These are phyloP conservation scores for Smittia aterrima DNA, from an alignment of 2,888 invertebrate genomes.

Conservation along the genomic window DNA sequence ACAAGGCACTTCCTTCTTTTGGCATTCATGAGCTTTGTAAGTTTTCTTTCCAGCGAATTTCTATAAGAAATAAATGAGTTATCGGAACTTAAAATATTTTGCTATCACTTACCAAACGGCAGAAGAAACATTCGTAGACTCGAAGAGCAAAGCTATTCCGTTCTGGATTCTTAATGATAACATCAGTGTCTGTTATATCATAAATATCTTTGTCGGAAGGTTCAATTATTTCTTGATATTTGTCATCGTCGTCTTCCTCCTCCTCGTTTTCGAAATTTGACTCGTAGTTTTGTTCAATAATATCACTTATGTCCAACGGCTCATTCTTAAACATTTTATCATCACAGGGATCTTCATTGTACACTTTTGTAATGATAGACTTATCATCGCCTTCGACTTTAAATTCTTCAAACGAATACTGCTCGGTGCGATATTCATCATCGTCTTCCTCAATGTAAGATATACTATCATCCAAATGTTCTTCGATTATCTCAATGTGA, in stretches of 20 bases:
- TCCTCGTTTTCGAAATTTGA: not conserved
- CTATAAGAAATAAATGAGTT: not conserved
- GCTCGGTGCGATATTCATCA: not conserved
- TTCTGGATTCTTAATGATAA: slow-evolving; percentile 36
- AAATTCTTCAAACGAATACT: not conserved
- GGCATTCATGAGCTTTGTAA: slow-evolving; percentile 20
- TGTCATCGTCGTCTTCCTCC: slow-evolving; percentile 9
- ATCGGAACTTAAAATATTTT: not conserved
- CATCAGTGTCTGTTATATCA: not conserved
- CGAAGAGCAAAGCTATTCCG: slow-evolving; percentile 21
- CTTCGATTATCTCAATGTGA: slow-evolving; percentile 8
- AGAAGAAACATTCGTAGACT: slow-evolving; percentile 38
- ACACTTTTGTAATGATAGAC: not conserved
- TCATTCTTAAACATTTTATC: not conserved
- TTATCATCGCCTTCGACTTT: not conserved
- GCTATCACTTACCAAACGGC: slow-evolving; percentile 10
- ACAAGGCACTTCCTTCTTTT: slow-evolving; percentile 21
- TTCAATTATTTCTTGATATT: not conserved
- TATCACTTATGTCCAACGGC: not conserved
- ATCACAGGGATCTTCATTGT: not conserved
- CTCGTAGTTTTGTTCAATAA: not conserved
- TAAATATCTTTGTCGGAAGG: not conserved
- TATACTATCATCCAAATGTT: slow-evolving; percentile 24
- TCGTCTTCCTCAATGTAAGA: not conserved
- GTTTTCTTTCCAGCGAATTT: slow-evolving; percentile 25